Evolutionary conservation across 1,140 invertebrate genomes (phyloP).

Genomic region (Drosophila parabipectinata): DNA sequence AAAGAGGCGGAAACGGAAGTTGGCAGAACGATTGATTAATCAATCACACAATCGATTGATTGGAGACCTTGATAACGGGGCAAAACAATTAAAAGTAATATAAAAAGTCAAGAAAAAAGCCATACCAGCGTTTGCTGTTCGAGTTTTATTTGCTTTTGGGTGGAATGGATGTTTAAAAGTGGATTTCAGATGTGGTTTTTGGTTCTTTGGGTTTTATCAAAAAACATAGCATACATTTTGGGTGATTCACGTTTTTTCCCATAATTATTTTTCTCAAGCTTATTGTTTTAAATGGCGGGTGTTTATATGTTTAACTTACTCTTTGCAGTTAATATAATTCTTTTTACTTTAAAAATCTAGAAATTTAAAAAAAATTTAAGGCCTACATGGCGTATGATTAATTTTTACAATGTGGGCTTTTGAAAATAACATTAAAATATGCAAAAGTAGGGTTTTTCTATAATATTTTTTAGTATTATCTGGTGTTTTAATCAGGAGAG

Average conservation of each 20-base stretch:
- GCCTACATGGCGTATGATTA: constrained; percentile 3
- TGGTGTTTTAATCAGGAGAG: not conserved
- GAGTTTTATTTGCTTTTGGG: constrained; percentile 18
- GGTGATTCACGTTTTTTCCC: not conserved
- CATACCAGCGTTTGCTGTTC: constrained; percentile 10
- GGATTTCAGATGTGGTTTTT: not conserved
- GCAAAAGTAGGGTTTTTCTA: too few species aligned
- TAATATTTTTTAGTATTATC: not conserved
- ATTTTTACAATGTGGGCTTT: not conserved
- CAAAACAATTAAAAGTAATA: constrained; percentile 73
- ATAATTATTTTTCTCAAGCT: not conserved
- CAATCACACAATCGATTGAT: constrained; percentile 18
- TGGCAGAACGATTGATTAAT: constrained; percentile 37
- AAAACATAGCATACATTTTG: not conserved
- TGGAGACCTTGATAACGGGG: constrained; percentile 47
- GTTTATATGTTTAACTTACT: not conserved
- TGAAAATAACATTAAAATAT: too few species aligned
- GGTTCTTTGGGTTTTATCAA: not conserved
- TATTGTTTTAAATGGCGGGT: not conserved
- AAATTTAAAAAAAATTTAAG: too few species aligned
- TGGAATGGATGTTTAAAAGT: not conserved
- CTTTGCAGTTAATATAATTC: too few species aligned
- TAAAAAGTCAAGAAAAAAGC: constrained; percentile 50
- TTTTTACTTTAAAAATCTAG: not conserved
- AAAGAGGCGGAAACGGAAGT: constrained; percentile 7